These are phyloP conservation scores for Platypus cylindrus DNA, from an alignment of 2,888 invertebrate species.

Conservation along the genomic window DNA sequence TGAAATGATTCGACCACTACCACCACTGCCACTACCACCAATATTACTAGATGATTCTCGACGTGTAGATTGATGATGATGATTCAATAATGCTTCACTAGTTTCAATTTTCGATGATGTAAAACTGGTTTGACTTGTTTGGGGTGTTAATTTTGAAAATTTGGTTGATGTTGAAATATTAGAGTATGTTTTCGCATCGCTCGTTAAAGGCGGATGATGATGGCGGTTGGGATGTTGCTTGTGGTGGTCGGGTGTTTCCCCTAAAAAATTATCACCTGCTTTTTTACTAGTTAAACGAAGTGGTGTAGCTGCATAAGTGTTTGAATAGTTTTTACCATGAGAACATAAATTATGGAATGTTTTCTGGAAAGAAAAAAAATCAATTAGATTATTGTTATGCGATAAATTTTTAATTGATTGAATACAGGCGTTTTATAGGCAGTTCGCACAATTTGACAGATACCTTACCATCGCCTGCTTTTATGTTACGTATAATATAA, in stretches of 20 bases:
- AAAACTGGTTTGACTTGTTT: constrained; percentile 15
- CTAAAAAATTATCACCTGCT: constrained; percentile 15
- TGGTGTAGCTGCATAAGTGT: constrained; percentile 16
- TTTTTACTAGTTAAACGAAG: constrained; percentile 10
- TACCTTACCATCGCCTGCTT: too few relatives aligned
- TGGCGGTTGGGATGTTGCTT: too few relatives aligned
- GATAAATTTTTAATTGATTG: too few relatives aligned
- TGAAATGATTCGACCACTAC: too few relatives aligned
- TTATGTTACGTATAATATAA: too few relatives aligned
- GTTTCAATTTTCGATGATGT: constrained; percentile 13
- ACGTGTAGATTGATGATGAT: background rate
- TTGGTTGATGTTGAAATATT: constrained; percentile 2
- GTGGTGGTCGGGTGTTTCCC: constrained; percentile 7
- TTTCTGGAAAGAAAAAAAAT: constrained; percentile 18
- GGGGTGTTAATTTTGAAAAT: constrained; percentile 10
- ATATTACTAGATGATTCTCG: background rate
- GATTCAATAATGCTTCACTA: constrained; percentile 7
- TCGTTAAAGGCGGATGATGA: constrained; percentile 13
- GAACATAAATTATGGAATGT: constrained; percentile 21
- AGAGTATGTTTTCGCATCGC: constrained; percentile 14
- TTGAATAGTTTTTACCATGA: constrained; percentile 9
- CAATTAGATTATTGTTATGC: too few relatives aligned
- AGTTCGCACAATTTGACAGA: too few relatives aligned
- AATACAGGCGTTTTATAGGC: too few relatives aligned
- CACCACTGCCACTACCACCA: background rate